Percentiles rank a stretch among this genome's conserved stretches.
phyloP scores from a whole-genome alignment of 2,888 invertebrate genomes.

The Dicyrtomina minuta region DNA sequence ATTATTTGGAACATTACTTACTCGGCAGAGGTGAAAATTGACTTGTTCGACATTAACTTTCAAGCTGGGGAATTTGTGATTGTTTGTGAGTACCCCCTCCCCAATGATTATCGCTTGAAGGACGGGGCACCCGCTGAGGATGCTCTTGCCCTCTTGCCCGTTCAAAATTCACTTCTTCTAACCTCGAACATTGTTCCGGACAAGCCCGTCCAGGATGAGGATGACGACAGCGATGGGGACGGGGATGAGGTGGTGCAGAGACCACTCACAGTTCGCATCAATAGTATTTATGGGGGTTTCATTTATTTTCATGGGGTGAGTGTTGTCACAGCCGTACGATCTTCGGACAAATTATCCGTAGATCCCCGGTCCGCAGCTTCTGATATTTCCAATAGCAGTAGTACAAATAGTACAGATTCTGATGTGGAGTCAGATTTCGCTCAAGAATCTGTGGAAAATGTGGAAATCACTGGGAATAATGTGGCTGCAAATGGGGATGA shows the following conservation, averaged over 20 bases:
- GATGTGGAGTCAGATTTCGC: not conserved
- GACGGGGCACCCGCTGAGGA: slow-evolving; percentile 20
- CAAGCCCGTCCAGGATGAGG: not conserved
- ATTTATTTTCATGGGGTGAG: slow-evolving; percentile 11
- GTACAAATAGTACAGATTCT: too few species aligned
- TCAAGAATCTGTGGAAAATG: not conserved
- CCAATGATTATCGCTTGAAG: not conserved
- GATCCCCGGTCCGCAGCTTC: too few species aligned
- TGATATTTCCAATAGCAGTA: too few species aligned
- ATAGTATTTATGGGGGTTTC: slow-evolving; percentile 13
- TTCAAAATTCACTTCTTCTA: slow-evolving; percentile 17
- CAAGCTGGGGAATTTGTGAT: slow-evolving; percentile 22
- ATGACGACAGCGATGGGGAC: not conserved
- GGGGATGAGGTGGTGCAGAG: not conserved
- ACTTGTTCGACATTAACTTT: not conserved
- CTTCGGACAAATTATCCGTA: too few species aligned
- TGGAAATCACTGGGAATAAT: not conserved
- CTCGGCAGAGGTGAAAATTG: slow-evolving; percentile 1
- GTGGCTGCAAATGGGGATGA: not conserved
- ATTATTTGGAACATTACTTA: slow-evolving; percentile 23
- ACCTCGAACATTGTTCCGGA: not conserved
- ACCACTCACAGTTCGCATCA: not conserved
- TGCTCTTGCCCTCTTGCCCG: slow-evolving; percentile 7
- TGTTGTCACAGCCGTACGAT: not conserved
- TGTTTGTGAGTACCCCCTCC: slow-evolving; percentile 25